Conservation (phyloP, 2,888 invertebrate species). For the Epirrhoe tristata region DNA sequence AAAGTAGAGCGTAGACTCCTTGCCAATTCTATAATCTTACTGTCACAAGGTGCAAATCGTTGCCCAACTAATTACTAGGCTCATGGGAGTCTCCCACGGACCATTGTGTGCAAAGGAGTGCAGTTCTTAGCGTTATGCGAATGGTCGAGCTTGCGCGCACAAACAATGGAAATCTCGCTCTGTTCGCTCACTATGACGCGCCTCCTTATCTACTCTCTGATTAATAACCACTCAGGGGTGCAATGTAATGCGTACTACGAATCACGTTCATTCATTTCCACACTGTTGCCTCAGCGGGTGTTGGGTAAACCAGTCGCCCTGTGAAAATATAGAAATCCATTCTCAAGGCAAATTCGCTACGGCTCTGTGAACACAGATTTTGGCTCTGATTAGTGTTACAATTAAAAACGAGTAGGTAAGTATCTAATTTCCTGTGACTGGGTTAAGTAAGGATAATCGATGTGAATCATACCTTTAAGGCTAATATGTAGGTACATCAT, state of each 20-base stretch:
- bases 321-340: slow-evolving; percentile 71
- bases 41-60: slow-evolving; percentile 64
- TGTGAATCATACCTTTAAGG: slow-evolving; percentile 36
- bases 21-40: slow-evolving; percentile 45
- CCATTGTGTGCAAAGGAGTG: slow-evolving; percentile 65
- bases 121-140: slow-evolving; percentile 67
- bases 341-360: slow-evolving; percentile 75
- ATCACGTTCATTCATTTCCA: slow-evolving; percentile 49
- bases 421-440: slow-evolving; percentile 65
- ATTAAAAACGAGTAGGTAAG: slow-evolving; percentile 65
- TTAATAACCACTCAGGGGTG: slow-evolving; percentile 52
- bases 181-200: slow-evolving; percentile 58
- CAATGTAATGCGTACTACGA: slow-evolving; percentile 56
- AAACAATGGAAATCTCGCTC: slow-evolving; percentile 58
- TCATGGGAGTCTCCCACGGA: slow-evolving; percentile 77
- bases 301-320: slow-evolving; percentile 67
- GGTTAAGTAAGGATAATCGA: slow-evolving; percentile 47
- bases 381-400: slow-evolving; percentile 63
- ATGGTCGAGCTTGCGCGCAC: slow-evolving; percentile 51
- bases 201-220: slow-evolving; percentile 51
- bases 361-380: slow-evolving; percentile 66
- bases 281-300: slow-evolving; percentile 54
- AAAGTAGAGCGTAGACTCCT: slow-evolving; percentile 32
- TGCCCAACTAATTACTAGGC: slow-evolving; percentile 70
- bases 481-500: not conserved